Percentiles rank a stretch among this genome's conserved stretches.
These are phyloP conservation scores for Marronus borbonicus DNA, from an alignment of 2,888 invertebrate species.

Conservation along the genomic window DNA sequence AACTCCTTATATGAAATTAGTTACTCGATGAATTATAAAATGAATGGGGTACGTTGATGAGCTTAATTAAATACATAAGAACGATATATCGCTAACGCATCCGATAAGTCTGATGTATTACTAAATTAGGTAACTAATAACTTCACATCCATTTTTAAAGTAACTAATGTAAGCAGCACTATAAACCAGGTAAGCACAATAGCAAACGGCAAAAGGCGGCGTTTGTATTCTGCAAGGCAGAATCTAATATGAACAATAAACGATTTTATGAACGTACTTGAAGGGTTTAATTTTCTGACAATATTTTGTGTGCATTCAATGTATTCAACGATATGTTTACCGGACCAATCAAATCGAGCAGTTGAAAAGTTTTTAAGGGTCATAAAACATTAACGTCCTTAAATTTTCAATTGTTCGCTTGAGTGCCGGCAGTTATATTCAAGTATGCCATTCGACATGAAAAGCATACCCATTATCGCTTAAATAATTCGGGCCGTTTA, in stretches of 20 bases:
- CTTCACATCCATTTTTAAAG: background rate
- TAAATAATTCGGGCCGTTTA: background rate
- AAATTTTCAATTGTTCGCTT: slow-evolving; percentile 59
- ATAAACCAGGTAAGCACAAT: background rate
- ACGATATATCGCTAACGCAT: background rate
- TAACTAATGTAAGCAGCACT: background rate
- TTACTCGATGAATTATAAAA: no score
- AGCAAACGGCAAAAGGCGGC: background rate
- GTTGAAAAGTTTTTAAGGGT: slow-evolving; percentile 55
- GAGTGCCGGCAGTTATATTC: slow-evolving; percentile 3
- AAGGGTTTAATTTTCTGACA: background rate
- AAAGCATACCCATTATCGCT: background rate
- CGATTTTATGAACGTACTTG: background rate
- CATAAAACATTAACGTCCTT: slow-evolving; percentile 58
- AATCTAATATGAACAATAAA: background rate
- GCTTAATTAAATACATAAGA: no score
- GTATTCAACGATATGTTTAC: slow-evolving; percentile 2
- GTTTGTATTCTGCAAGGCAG: background rate
- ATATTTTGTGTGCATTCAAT: background rate
- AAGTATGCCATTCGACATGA: background rate
- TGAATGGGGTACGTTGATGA: no score
- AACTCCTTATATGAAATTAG: no score
- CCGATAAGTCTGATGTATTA: background rate
- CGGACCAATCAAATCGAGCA: slow-evolving; percentile 33
- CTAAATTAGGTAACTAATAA: background rate